Evolutionary conservation across 2,888 invertebrate genomes (phyloP).

Genomic region (Cephalotes varians): DNA sequence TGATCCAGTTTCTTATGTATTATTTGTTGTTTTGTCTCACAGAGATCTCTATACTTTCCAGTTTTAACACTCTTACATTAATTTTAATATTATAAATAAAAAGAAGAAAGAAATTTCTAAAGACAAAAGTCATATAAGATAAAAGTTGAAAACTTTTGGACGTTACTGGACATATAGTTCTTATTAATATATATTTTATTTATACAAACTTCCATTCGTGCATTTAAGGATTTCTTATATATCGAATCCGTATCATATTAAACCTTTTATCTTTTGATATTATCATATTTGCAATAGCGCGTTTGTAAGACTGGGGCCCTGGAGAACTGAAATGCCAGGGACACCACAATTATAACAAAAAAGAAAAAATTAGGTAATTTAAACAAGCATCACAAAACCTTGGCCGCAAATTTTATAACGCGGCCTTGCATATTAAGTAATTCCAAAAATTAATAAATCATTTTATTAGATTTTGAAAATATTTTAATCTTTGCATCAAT

Average conservation of each 20-base stretch:
- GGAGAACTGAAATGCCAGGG: too few species aligned
- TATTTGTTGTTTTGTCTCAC: neutral
- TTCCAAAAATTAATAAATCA: neutral
- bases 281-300: too few species aligned
- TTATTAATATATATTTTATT: neutral
- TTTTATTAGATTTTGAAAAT: neutral
- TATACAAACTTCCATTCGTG: neutral
- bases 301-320: too few species aligned
- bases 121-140: neutral
- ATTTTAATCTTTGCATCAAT: neutral
- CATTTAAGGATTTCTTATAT: neutral
- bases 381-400: too few species aligned
- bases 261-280: too few species aligned
- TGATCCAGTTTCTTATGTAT: neutral
- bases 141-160: neutral
- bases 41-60: neutral
- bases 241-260: neutral
- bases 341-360: too few species aligned
- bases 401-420: too few species aligned
- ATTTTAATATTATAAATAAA: neutral
- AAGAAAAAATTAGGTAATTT: too few species aligned
- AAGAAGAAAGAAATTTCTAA: neutral
- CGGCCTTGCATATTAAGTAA: neutral
- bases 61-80: neutral
- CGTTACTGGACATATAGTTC: neutral